Base-by-base conservation (phyloP, 2,797 vertebrate species). In the Onychomys leucogaster region DNA sequence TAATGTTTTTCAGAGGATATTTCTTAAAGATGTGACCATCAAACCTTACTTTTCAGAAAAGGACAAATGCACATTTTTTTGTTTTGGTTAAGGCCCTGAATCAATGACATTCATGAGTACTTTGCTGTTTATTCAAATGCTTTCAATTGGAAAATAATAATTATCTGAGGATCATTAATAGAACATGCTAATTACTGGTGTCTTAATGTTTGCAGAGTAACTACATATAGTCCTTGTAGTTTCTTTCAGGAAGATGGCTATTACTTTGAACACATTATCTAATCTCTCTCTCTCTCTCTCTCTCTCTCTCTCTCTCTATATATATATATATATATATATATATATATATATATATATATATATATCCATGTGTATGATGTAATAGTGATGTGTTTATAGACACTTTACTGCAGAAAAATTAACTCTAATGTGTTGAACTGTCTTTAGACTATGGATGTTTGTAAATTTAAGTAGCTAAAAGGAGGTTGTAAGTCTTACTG, bases 71-170 rank as follows among this genome's bases (percentile, higher is more conserved):
- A 3, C 16, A 97, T 92, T 14, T 91, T 91, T 87, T 63, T 88
- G 91, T 23, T 85, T 86, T 69, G 41, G 41, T 89, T 95, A 90
- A 91, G 7, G 9, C 29, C 95, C 9, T 87, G 41, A 27, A 86
- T 95, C 32, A 89, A 76, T 93, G 71, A 59, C 46, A 90, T 77
- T 95, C 94, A 80, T 1, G 11, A 78, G 12, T 55, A 91, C 90
- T 96, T 97, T 92, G 19, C 32, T 95, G 71, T 84, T 91, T 95
- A 55, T 92, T 94, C 43, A 92, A 94, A 93, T 76, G 27, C 59
- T 93, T 97, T 93, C 73, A 96, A 86, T 81, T 73, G n/a, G 46
- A 95, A 95, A 90, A 8, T 78, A 73, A 16, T 41, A 89, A 93
- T 95, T 85, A 89, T 84, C 43, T 92, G 34, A 43, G 25, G 87